phyloP scores from a whole-genome alignment of 1,140 invertebrate species.

The Calliopsis andreniformis region DNA sequence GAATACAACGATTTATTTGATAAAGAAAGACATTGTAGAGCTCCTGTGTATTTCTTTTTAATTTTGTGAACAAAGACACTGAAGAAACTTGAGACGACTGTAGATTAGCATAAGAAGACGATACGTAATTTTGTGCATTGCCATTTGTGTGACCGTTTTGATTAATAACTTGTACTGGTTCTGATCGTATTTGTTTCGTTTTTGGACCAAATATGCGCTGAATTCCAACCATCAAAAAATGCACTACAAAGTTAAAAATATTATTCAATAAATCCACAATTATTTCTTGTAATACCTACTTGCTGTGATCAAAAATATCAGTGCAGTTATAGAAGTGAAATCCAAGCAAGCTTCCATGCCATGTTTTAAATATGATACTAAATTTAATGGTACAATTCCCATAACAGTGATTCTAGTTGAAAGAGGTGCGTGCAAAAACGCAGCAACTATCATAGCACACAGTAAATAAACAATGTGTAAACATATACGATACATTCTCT shows the following conservation, averaged over 20 bases:
- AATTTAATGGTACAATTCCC: slow-evolving; percentile 76
- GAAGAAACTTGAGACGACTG: not conserved
- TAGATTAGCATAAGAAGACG: slow-evolving; percentile 16
- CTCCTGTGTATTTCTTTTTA: not conserved
- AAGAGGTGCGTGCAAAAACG: slow-evolving; percentile 76
- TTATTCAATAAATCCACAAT: slow-evolving; percentile 24
- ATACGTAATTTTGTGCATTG: slow-evolving; percentile 18
- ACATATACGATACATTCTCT: slow-evolving; percentile 68
- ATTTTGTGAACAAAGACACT: not conserved
- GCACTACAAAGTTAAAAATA: slow-evolving; percentile 65
- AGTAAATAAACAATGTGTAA: slow-evolving; percentile 74
- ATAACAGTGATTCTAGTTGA: slow-evolving; percentile 73
- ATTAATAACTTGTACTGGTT: slow-evolving; percentile 8
- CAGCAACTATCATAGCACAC: slow-evolving; percentile 74
- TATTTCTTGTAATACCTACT: slow-evolving; percentile 66
- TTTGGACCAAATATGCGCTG: slow-evolving; percentile 62
- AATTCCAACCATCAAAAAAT: slow-evolving; percentile 72
- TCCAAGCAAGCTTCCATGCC: slow-evolving; percentile 73
- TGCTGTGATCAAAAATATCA: slow-evolving; percentile 76
- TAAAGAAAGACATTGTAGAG: slow-evolving; percentile 22
- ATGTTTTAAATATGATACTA: slow-evolving; percentile 75
- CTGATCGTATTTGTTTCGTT: slow-evolving; percentile 4
- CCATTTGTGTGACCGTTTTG: slow-evolving; percentile 40
- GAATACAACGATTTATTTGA: slow-evolving; percentile 54
- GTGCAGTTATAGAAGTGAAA: slow-evolving; percentile 73